Evolutionary conservation across 2,888 invertebrate genomes (phyloP).

Genomic region (Eristalis tenax): DNA sequence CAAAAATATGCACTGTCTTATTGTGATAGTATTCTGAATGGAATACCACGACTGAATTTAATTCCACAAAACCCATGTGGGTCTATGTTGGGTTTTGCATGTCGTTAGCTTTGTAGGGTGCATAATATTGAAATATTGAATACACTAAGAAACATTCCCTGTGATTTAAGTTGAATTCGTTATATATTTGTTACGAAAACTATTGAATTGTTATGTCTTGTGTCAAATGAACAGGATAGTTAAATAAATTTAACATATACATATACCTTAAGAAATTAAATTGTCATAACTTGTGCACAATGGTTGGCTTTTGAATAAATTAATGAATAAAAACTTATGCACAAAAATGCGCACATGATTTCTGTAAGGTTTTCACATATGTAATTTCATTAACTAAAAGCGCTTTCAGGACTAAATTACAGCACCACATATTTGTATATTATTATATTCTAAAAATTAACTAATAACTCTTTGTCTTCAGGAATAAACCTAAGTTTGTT

Average conservation of each 20-base stretch:
- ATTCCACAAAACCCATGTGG: too few species aligned
- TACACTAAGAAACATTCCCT: not conserved
- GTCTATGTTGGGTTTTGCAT: too few species aligned
- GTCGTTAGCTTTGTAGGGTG: not conserved
- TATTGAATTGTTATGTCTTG: not conserved
- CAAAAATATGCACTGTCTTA: not conserved
- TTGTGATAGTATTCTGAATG: not conserved
- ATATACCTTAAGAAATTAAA: not conserved
- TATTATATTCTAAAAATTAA: constrained; percentile 67
- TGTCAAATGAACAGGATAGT: not conserved
- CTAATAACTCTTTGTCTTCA: constrained; percentile 60
- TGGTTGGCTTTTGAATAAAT: not conserved
- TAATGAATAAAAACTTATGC: not conserved
- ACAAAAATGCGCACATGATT: constrained; percentile 3
- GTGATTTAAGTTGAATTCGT: not conserved
- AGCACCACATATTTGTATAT: constrained; percentile 72
- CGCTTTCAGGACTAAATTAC: constrained; percentile 72
- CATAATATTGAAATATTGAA: not conserved
- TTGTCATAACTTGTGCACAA: constrained; percentile 46
- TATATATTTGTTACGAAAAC: not conserved
- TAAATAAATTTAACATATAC: not conserved
- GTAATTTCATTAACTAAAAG: constrained; percentile 66
- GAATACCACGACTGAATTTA: not conserved
- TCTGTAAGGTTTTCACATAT: constrained; percentile 5
- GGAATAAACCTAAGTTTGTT: constrained; percentile 44